Evolutionary conservation across 2,113 vertebrate genomes (phyloP).

Genomic region (Phasianus colchicus): DNA sequence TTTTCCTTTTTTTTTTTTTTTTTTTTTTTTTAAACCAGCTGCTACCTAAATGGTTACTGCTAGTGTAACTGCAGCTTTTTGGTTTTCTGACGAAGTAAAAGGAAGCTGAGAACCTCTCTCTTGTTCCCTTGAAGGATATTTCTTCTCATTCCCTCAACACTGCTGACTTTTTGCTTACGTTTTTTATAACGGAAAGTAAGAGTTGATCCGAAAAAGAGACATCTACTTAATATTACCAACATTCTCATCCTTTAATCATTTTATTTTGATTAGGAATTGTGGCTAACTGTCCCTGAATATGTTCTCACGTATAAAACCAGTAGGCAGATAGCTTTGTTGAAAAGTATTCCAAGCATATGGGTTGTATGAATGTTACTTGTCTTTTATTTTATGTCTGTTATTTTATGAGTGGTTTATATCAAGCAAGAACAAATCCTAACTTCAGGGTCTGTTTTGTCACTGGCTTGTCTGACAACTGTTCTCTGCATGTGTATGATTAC

Average conservation of each 20-base stretch:
- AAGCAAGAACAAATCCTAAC: neutral
- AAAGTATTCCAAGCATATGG: neutral
- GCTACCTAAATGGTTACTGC: neutral
- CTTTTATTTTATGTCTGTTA: neutral
- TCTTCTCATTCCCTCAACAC: neutral
- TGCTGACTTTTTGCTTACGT: neutral
- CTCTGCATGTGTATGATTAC: neutral
- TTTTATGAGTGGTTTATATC: neutral
- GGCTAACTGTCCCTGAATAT: neutral
- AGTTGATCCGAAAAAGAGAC: neutral
- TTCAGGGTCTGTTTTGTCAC: neutral
- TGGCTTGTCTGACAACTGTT: neutral
- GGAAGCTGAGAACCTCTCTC: neutral
- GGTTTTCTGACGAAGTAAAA: neutral
- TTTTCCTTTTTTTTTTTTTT: no score
- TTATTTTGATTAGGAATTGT: neutral
- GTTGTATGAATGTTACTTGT: neutral
- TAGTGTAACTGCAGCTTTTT: neutral
- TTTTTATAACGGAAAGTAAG: neutral
- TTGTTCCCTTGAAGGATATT: neutral
- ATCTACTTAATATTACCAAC: fast-evolving
- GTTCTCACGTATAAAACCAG: neutral
- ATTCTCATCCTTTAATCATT: neutral
- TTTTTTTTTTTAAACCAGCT: neutral
- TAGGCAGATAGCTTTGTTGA: neutral